Base-by-base conservation (phyloP, 1,140 invertebrate genomes). In the Cherax quadricarinatus region DNA sequence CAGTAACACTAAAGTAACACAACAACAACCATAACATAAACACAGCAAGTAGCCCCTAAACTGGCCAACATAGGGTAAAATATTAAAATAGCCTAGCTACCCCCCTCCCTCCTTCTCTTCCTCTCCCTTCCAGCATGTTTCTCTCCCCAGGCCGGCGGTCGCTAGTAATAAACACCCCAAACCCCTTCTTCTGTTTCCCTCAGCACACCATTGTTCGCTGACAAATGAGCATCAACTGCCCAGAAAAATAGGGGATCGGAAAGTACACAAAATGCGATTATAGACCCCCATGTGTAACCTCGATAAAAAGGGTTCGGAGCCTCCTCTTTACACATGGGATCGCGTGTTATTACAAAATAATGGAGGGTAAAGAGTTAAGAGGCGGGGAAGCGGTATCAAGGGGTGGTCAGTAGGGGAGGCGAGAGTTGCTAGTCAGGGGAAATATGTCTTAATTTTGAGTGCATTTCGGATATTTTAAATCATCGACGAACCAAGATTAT, bases 321-420 rank as follows among this genome's bases (percentile, higher is more conserved):
- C 57, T 81, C 84, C 70, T 79, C 79, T 82, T 82, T 53, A 51
- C 79, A 70, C 79, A 88, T 41, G 87, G 87, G 87, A 88, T 81
- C 87, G 87, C 87, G 87, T 88, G 87, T 88, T 88, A 88, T 81
- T 79, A 81, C 79, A 82, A 80, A 88, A 88, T 88, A 88, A 88
- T 88, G 48, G 87, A 81, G 87, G 57, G 79, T 80, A 81, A 88
- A 88, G 78, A 88, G 87, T 86, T 86, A 86, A 41, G 66, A 66
- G 73, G n/a, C n/a, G 66, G 84, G 84, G 49, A 86, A 73, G 41
- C 84, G 84, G 18, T 75, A 86, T 30, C 30, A 73, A 73, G 48
- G 84, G 84, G 24, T 86, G 84, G 84, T 73, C 84, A 86, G 84
- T 30, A 24, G 7, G 24, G 21, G 84, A 24, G 66, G 48, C 18